Evolutionary conservation across 2,888 invertebrate genomes (phyloP), one percentile per base, ranked within the genome.

Genomic region (Blastobasis adustella): DNA sequence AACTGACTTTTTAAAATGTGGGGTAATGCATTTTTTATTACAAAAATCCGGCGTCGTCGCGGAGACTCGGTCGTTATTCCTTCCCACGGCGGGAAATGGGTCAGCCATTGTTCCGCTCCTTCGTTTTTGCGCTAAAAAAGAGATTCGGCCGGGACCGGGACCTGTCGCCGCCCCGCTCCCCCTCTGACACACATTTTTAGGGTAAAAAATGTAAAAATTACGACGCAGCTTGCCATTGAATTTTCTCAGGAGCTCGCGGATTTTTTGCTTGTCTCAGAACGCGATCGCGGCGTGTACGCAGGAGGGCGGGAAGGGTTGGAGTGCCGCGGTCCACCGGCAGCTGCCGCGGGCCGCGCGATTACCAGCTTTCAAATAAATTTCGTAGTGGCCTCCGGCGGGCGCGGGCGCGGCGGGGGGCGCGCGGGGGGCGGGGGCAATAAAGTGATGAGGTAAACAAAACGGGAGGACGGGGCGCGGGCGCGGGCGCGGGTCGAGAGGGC

Each of bases 51-150:
- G 64, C 61, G 69, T 63, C 70, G 68, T 62, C 65, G 68, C 76
- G 77, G 70, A 80, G 80, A 77, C 78, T 66, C 75, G 67, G 73
- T 76, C 82, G 88, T 87, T 87, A 88, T 82, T 85, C 82, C 79
- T 87, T 87, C 88, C 88, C 88, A 88, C 88, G 88, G 84, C 82
- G 83, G 83, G 85, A 87, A 84, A 76, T 87, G 88, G 88, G 88
- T 86, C 88, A 87, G 69, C 74, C 79, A 79, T 85, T 85, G 87
- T 86, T 82, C 79, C 69, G 73, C 66, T 79, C 73, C 75, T 71
- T 71, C 77, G 78, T 75, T 84, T 85, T 87, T 84, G 71, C 69
- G 78, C 73, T 82, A 88, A 87, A 87, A 85, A 86, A 84, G 70
- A 76, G 80, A 84, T 81, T 87, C 81, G 70, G 70, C 67, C 65